These are phyloP conservation scores for Bellardia bayeri DNA, from an alignment of 2,888 invertebrate species.

Conservation along the genomic window DNA sequence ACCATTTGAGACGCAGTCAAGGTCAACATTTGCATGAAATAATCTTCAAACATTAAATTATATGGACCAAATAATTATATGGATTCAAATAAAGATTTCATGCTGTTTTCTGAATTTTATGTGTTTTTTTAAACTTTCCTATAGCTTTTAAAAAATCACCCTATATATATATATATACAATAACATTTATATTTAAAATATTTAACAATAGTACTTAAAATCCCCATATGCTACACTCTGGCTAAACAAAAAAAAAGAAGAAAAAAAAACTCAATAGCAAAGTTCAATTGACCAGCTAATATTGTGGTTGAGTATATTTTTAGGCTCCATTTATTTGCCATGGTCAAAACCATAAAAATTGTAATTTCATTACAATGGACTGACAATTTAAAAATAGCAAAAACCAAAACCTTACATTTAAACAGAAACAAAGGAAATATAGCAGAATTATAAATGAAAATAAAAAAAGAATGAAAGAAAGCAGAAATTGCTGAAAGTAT, in stretches of 20 bases:
- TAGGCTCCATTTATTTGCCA: constrained; percentile 82
- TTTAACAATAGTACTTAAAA: not conserved
- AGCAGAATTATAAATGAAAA: not conserved
- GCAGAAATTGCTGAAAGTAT: constrained; percentile 20
- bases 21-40: no score
- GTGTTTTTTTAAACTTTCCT: no score
- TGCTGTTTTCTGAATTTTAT: no score
- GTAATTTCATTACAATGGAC: constrained; percentile 80
- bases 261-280: not conserved
- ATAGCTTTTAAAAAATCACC: no score
- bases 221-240: not conserved
- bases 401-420: not conserved
- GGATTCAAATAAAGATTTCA: no score
- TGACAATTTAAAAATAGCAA: constrained; percentile 51
- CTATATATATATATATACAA: no score
- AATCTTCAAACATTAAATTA: no score
- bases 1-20: no score
- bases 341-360: constrained; percentile 79
- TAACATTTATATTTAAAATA: not conserved
- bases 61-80: no score
- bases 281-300: constrained; percentile 64
- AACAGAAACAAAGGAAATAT: not conserved
- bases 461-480: not conserved
- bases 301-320: constrained; percentile 73
- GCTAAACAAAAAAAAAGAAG: not conserved